Percentiles rank a stretch among this genome's conserved stretches.
Conservation (phyloP, 1,140 invertebrate species). For the Procambarus clarkii region DNA sequence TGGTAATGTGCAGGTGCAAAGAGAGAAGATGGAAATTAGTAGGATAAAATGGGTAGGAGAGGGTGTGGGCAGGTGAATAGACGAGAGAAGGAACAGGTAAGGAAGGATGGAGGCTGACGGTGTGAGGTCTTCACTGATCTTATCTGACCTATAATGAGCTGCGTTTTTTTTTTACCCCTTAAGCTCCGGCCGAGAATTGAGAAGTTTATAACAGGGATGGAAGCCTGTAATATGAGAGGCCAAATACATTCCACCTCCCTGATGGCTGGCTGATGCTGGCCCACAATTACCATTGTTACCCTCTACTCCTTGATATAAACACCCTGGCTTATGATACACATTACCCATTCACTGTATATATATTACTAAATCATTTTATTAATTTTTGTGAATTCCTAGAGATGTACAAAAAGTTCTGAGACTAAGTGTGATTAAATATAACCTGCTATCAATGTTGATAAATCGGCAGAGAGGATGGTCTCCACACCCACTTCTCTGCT, state of each 20-base stretch:
- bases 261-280: neutral
- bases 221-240: conserved; percentile 13
- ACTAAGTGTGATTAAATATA: neutral
- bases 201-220: conserved; percentile 13
- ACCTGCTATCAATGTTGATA: neutral
- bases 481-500: neutral
- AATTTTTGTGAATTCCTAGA: neutral
- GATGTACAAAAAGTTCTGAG: neutral
- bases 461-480: neutral
- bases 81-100: neutral
- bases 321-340: neutral
- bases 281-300: neutral
- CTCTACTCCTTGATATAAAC: neutral
- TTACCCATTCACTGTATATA: neutral
- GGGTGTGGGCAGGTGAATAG: neutral
- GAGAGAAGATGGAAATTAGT: too few relatives aligned
- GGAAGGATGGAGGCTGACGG: neutral
- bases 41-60: neutral
- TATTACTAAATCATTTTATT: neutral
- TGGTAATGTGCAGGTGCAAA: too few relatives aligned
- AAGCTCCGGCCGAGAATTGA: neutral
- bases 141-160: neutral
- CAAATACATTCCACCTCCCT: neutral
- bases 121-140: conserved; percentile 4
- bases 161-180: neutral